A percentile compares a stretch with the other conserved stretches of the same genome.
These are phyloP conservation scores for Geodia barretti DNA, from an alignment of 37 sponge, comb jelly and placozoan genomes.

Conservation along the genomic window DNA sequence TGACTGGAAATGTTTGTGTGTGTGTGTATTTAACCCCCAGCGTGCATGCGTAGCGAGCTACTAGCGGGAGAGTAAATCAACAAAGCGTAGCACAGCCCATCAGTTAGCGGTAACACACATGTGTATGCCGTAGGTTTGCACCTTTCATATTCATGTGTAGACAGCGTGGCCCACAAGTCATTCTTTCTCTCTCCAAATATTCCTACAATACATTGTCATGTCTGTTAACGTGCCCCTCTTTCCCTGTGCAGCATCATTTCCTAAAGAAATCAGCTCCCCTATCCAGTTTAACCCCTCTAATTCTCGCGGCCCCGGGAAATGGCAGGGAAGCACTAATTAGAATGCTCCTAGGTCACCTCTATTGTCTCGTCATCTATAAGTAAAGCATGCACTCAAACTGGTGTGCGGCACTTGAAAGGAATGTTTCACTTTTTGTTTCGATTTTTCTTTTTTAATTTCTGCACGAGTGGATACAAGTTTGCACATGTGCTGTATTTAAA, in stretches of 20 bases:
- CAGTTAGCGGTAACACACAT: neutral
- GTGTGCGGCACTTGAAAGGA: neutral
- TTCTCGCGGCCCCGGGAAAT: conserved; percentile 90
- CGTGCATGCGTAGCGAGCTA: too few relatives aligned
- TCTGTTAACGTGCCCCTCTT: too few relatives aligned
- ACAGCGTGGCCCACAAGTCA: too few relatives aligned
- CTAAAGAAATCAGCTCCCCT: conserved; percentile 91
- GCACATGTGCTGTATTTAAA: too few relatives aligned
- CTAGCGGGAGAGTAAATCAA: too few relatives aligned
- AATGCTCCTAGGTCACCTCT: neutral
- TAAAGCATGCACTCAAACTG: neutral
- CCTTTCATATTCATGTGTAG: too few relatives aligned
- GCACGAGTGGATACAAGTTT: too few relatives aligned
- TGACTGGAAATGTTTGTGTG: neutral
- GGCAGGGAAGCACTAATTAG: conserved; percentile 65
- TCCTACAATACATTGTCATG: too few relatives aligned
- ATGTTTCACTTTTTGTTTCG: neutral
- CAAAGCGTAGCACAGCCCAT: too few relatives aligned
- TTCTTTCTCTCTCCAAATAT: too few relatives aligned
- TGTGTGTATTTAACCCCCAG: too few relatives aligned
- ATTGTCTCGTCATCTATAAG: neutral
- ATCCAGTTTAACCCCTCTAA: conserved; percentile 91
- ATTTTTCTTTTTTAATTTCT: neutral
- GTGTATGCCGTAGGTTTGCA: too few relatives aligned
- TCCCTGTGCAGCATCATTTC: conserved; percentile 88